Base-by-base conservation (phyloP, 2,113 vertebrate genomes). In the Burhinus bistriatus region DNA sequence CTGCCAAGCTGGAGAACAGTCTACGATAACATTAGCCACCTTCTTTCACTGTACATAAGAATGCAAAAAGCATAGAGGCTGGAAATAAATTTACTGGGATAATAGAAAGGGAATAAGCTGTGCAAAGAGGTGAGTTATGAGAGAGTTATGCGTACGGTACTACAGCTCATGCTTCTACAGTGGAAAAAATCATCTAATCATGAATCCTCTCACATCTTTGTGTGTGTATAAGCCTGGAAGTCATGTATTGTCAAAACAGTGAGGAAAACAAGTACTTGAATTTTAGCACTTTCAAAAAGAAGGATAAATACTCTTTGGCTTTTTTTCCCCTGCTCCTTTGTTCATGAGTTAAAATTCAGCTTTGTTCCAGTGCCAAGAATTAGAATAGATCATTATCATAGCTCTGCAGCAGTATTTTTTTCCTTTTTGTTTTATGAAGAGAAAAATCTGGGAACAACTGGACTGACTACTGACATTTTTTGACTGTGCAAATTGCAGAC, bases 311-410 rank as follows among this genome's bases (percentile, higher is more conserved):
- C 21, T 80, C 25, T 73, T 83, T 58, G 59, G 40, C 10, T 66
- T 84, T 77, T 70, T 45, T 75, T 26, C 7, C 34, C 11, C 15
- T 89, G 18, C 49, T 84, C 27, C 49, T 92, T 89, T 76, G 77
- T 91, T 93, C 8, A 5, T 30, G 42, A 83, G 40, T 75, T 90
- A n/a, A 93, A 88, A 77, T 73, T 83, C 32, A 90, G 71, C 79
- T 72, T 93, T 93, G 54, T 94, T 96, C n/a, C 20, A 58, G n/a
- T 83, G 92, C 84, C 90, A 92, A 68, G 26, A 86, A 86, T 61
- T 93, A 75, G 51, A 94, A 71, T 19, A 70, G n/a, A 94, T 93
- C 29, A 61, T 83, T 90, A 79, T 36, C 19, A 0, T 44, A 47
- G 23, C n/a, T 89, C 42, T 64, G 30, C 25, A 79, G 52, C 34